phyloP scores from a whole-genome alignment of 2,888 invertebrate genomes.

The Chelonus formosanus region DNA sequence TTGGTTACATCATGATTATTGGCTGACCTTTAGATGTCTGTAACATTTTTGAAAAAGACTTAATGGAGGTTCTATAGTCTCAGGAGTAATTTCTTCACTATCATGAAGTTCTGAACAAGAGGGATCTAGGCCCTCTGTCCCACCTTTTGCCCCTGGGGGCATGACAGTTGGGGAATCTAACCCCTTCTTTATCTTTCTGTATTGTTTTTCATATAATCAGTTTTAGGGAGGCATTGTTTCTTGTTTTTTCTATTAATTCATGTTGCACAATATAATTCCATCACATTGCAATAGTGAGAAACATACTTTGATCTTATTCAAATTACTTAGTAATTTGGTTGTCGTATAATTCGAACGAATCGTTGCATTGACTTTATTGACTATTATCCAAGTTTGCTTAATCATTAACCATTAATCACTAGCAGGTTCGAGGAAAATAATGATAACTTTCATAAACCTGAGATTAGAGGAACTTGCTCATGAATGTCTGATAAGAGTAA shows the following conservation, averaged over 20 bases:
- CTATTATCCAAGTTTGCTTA: too few species aligned
- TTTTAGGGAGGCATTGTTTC: constrained; percentile 12
- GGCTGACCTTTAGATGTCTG: constrained; percentile 63
- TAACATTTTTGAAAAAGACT: constrained; percentile 58
- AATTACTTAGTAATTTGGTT: too few species aligned
- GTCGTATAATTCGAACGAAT: too few species aligned
- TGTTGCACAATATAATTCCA: not conserved
- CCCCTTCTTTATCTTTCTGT: constrained; percentile 18
- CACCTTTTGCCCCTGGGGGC: constrained; percentile 61
- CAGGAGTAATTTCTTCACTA: constrained; percentile 52
- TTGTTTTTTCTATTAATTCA: not conserved
- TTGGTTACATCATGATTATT: constrained; percentile 16
- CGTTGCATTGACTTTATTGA: too few species aligned
- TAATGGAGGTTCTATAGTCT: constrained; percentile 45
- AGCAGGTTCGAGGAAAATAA: too few species aligned
- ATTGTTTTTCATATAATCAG: constrained; percentile 29
- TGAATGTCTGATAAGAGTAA: too few species aligned
- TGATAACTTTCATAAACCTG: too few species aligned
- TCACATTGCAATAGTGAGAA: too few species aligned
- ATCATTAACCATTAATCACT: too few species aligned
- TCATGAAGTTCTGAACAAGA: constrained; percentile 59
- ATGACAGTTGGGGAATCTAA: constrained; percentile 50
- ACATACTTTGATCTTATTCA: too few species aligned
- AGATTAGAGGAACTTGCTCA: too few species aligned
- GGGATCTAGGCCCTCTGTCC: constrained; percentile 60